phyloP scores from a whole-genome alignment of 2,888 invertebrate species.

The Phragmatobia fuliginosa region DNA sequence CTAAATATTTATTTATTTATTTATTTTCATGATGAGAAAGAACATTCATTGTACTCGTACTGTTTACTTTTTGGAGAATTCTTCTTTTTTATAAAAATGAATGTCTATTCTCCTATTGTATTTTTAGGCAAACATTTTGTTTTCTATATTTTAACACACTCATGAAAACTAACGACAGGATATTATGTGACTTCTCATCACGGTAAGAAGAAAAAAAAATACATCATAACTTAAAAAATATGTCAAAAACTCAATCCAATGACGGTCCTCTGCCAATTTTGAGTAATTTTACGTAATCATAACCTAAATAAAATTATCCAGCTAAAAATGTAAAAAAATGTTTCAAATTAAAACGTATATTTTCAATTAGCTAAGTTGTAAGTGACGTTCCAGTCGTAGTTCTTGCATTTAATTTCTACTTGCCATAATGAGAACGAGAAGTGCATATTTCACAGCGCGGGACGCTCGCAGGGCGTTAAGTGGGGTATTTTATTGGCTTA shows the following conservation, averaged over 20 bases:
- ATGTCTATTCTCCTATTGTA: too few species aligned
- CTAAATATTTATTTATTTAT: too few species aligned
- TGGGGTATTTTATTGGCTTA: conserved; percentile 86
- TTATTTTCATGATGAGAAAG: too few species aligned
- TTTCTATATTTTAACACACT: not conserved
- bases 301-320: conserved; percentile 23
- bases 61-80: too few species aligned
- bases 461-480: conserved; percentile 80
- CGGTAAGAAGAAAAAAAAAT: not conserved
- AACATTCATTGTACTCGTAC: too few species aligned
- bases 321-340: conserved; percentile 37
- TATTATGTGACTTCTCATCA: too few species aligned
- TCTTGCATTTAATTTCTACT: conserved; percentile 81
- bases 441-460: conserved; percentile 83
- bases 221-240: not conserved
- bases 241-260: not conserved
- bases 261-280: not conserved
- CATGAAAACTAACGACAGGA: too few species aligned
- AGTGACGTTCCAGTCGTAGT: conserved; percentile 59
- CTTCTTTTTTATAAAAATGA: too few species aligned
- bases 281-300: not conserved
- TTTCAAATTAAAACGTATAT: conserved; percentile 47
- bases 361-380: conserved; percentile 55
- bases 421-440: conserved; percentile 81
- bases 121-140: too few species aligned